Base-by-base conservation (phyloP, 2,888 invertebrate genomes). In the Cynaeus angustus region DNA sequence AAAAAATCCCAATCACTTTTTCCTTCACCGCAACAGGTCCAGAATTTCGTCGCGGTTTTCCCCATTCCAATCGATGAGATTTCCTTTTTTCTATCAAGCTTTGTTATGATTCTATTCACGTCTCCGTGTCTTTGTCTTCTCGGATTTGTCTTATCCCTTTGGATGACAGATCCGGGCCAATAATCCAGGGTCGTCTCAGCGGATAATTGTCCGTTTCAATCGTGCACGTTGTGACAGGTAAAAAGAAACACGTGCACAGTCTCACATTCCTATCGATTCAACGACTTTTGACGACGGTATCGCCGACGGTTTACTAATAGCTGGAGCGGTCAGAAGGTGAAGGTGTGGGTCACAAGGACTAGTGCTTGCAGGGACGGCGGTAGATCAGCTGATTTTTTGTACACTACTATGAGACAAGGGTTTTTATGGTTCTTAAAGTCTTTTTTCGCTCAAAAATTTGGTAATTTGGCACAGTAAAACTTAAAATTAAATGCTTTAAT, bases 211-310 rank as follows among this genome's bases (percentile, higher is more conserved):
- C 53, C 52, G 26, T 64, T 64, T 53, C 53, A 52, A 53, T 64
- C 53, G 26, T 58, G 12, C 12, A 21, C 16, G 33, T 14, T 13
- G 43, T 50, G 43, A 52, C 64, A 64, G 43, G 52, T 50, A 48
- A 52, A 62, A 62, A 30, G 38, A 26, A 53, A 41, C 64, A 64
- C 52, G 64, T 53, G 64, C 38, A 45, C 46, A 28, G 30, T 28
- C 21, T 64, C 38, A 56, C 66, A 66, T 66, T 66, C 66, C 66
- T 66, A 66, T 66, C 56, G 66, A 66, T 66, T 66, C 66, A 66
- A 66, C 66, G 56, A 66, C 55, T 46, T 26, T 30, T 45, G 43
- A 62, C 38, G 37, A 46, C 45, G 13, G 52, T 38, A 21, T 48
- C 46, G 46, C 37, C 61, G 16, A 10, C 38, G 52, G 62, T 37